Percentiles rank a stretch among this genome's conserved stretches.
Evolutionary conservation across 2,888 invertebrate species (phyloP).

Genomic region (Andrena marginata): DNA sequence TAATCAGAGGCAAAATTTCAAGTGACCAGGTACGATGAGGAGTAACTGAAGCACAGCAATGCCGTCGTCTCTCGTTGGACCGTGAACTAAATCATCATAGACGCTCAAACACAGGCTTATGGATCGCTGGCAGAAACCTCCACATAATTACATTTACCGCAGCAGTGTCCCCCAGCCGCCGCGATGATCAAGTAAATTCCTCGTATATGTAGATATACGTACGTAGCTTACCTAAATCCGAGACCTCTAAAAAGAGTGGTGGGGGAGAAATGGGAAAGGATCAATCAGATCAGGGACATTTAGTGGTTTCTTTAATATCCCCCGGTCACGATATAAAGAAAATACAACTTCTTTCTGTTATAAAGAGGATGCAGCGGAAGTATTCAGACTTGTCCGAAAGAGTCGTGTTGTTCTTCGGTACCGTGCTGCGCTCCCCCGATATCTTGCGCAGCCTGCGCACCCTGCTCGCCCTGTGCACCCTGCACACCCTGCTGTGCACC

Average conservation of each 20-base stretch:
- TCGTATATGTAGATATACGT: no score
- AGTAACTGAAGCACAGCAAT: slow-evolving; percentile 1
- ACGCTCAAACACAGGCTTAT: slow-evolving; percentile 6
- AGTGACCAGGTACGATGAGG: slow-evolving; percentile 35
- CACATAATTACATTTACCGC: not conserved
- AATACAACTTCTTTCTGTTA: not conserved
- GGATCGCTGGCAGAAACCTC: slow-evolving; percentile 27
- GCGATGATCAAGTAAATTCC: slow-evolving; percentile 48
- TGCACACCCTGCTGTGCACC: slow-evolving; percentile 29
- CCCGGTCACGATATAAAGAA: no score
- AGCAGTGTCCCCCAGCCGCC: not conserved
- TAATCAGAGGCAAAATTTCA: slow-evolving; percentile 47
- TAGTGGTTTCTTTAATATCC: no score
- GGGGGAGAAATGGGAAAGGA: no score
- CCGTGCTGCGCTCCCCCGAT: slow-evolving; percentile 8
- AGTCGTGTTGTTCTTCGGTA: slow-evolving; percentile 22
- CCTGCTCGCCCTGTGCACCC: slow-evolving; percentile 35
- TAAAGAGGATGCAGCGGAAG: slow-evolving; percentile 5
- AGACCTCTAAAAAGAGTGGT: no score
- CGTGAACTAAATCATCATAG: slow-evolving; percentile 20
- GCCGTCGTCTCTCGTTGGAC: slow-evolving; percentile 32
- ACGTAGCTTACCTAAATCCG: no score
- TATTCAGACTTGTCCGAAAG: not conserved
- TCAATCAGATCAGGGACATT: no score
- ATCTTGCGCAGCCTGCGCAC: slow-evolving; percentile 38